Evolutionary conservation across 2,797 vertebrate genomes (phyloP).

Genomic region (Apogon talboti): DNA sequence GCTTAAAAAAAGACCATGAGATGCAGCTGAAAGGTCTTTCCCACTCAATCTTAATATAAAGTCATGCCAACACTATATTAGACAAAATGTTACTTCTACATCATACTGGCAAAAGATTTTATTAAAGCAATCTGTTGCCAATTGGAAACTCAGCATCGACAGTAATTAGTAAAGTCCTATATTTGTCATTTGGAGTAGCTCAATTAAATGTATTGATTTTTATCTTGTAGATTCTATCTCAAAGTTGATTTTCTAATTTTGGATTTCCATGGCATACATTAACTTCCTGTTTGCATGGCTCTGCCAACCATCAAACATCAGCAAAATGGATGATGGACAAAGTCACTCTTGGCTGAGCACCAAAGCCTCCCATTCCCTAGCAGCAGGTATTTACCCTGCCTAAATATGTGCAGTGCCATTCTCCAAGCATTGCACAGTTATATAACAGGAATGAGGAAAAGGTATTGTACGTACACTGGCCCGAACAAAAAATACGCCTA

Average conservation of each 20-base stretch:
- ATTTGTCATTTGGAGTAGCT: not conserved
- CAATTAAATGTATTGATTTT: conserved; percentile 32
- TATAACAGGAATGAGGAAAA: conserved; percentile 24
- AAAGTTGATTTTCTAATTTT: conserved; percentile 9
- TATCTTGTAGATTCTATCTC: conserved; percentile 4
- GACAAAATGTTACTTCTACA: not conserved
- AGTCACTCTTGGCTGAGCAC: conserved; percentile 31
- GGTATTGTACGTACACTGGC: conserved; percentile 7
- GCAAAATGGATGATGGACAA: conserved; percentile 45
- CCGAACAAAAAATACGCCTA: conserved; percentile 12
- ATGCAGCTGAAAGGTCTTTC: too few relatives aligned
- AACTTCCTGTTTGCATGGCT: conserved; percentile 13
- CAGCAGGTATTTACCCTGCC: conserved; percentile 41
- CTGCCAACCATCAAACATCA: conserved; percentile 36
- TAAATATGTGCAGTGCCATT: conserved; percentile 41
- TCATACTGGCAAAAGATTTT: conserved; percentile 10
- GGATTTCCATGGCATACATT: not conserved
- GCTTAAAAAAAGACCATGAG: too few relatives aligned
- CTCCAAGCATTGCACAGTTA: conserved; percentile 34
- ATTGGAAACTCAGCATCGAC: conserved; percentile 6
- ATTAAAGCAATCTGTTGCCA: conserved; percentile 7
- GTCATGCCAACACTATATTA: too few relatives aligned
- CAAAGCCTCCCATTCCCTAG: conserved; percentile 38
- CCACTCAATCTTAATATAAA: too few relatives aligned
- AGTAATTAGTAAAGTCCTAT: conserved; percentile 1